Conservation (phyloP, 2,113 vertebrate species). For the Nycticryphes semicollaris region DNA sequence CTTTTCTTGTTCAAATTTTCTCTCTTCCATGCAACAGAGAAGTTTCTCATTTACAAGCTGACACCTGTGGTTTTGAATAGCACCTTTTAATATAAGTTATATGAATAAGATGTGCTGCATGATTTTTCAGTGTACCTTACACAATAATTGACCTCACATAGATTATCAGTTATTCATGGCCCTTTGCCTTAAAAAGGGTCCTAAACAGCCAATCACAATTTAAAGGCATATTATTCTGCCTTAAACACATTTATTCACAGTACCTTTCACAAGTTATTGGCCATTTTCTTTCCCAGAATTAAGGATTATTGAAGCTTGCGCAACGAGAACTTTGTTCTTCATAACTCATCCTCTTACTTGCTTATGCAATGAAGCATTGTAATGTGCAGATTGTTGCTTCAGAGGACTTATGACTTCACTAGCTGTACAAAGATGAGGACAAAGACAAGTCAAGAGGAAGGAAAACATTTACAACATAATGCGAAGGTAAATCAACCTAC, state of each 20-base stretch:
- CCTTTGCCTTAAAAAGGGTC: slow-evolving; percentile 15
- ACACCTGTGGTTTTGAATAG: slow-evolving; percentile 10
- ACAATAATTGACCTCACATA: slow-evolving; percentile 39
- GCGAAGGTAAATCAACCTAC: slow-evolving; percentile 64
- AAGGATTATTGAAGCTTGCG: slow-evolving; percentile 54
- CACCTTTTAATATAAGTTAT: slow-evolving; percentile 28
- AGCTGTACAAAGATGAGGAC: slow-evolving; percentile 45
- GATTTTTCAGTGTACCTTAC: slow-evolving; percentile 33
- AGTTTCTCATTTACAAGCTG: slow-evolving; percentile 6
- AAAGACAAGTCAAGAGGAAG: slow-evolving; percentile 58
- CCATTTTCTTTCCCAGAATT: slow-evolving; percentile 64
- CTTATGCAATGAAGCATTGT: slow-evolving; percentile 55
- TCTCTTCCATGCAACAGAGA: background rate
- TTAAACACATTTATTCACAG: slow-evolving; percentile 40
- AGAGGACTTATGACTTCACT: slow-evolving; percentile 48
- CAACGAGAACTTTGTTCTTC: slow-evolving; percentile 60
- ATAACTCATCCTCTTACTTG: slow-evolving; percentile 67
- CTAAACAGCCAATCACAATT: slow-evolving; percentile 49
- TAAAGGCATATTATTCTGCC: slow-evolving; percentile 42
- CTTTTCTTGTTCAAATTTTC: background rate
- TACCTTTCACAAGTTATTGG: slow-evolving; percentile 58
- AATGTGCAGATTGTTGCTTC: slow-evolving; percentile 51
- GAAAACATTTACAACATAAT: slow-evolving; percentile 60
- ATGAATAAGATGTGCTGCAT: background rate
- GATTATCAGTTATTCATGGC: slow-evolving; percentile 27